Conservation (phyloP, 2,113 vertebrate genomes). For the Paralichthys olivaceus region DNA sequence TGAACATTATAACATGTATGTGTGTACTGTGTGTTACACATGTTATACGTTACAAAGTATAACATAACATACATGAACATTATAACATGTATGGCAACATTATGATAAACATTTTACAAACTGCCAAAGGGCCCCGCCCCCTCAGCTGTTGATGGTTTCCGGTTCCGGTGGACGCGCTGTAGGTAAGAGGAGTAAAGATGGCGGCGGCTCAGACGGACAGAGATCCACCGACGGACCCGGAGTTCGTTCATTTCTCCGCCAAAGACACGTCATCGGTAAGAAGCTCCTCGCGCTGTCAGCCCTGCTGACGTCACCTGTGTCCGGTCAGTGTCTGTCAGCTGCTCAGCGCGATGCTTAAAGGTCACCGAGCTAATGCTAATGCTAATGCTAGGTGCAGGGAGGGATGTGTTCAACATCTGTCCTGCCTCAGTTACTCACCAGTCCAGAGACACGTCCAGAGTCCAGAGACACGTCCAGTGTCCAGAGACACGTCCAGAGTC, state of each 20-base stretch:
- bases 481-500: too few species aligned
- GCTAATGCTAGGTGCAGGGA: conserved; percentile 8
- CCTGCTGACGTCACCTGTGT: not conserved
- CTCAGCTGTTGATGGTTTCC: conserved; percentile 42
- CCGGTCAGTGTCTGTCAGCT: not conserved
- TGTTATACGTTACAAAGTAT: too few species aligned
- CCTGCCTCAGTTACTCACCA: not conserved
- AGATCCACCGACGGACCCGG: conserved; percentile 67
- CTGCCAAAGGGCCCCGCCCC: conserved; percentile 2
- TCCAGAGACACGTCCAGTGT: too few species aligned
- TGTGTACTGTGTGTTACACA: not conserved
- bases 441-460: too few species aligned
- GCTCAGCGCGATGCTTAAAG: not conserved
- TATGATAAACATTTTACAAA: too few species aligned
- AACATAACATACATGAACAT: too few species aligned
- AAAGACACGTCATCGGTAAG: conserved; percentile 83
- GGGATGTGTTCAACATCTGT: not conserved
- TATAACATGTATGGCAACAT: too few species aligned
- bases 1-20: too few species aligned
- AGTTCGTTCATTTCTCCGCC: conserved; percentile 81
- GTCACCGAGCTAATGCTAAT: conserved; percentile 36
- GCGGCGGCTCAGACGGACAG: conserved; percentile 78
- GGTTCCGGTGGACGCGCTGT: conserved; percentile 31
- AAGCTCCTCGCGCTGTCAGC: not conserved
- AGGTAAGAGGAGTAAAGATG: conserved; percentile 73